These are phyloP conservation scores for Diglossa cyanea DNA, from an alignment of 2,797 vertebrate species.

Conservation along the genomic window DNA sequence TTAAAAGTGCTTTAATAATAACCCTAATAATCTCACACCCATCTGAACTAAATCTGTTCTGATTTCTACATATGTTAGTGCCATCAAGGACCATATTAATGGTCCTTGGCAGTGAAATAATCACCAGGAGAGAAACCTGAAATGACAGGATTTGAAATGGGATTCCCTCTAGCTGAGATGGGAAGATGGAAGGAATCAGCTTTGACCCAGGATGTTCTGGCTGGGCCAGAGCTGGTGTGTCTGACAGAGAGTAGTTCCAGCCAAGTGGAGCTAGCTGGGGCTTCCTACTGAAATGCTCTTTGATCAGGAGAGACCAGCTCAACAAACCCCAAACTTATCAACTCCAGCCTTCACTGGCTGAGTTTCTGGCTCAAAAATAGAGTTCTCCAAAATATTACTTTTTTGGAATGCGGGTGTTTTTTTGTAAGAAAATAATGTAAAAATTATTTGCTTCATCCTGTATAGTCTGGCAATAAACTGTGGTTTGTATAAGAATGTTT, in stretches of 20 bases:
- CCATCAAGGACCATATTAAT: not conserved
- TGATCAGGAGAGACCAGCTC: not conserved
- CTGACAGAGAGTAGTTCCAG: not conserved
- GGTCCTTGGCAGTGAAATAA: not conserved
- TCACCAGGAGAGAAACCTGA: not conserved
- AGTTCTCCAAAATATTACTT: not conserved
- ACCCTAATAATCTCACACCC: not conserved
- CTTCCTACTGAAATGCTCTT: not conserved
- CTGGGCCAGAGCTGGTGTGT: not conserved
- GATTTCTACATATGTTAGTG: not conserved
- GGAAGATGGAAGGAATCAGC: not conserved
- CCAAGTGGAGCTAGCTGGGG: rapidly evolving
- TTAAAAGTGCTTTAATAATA: not conserved
- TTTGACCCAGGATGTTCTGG: rapidly evolving
- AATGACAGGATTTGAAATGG: not conserved
- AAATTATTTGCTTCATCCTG: not conserved
- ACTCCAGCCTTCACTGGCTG: not conserved
- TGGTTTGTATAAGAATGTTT: not conserved
- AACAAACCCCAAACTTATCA: not conserved
- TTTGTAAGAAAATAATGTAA: not conserved
- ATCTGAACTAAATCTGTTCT: not conserved
- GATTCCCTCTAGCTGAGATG: not conserved
- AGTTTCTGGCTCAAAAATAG: not conserved
- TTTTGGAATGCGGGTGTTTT: not conserved
- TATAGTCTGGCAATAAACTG: not conserved